These are phyloP conservation scores for Dichetophora obliterata DNA, from an alignment of 2,888 invertebrate genomes.

Conservation along the genomic window DNA sequence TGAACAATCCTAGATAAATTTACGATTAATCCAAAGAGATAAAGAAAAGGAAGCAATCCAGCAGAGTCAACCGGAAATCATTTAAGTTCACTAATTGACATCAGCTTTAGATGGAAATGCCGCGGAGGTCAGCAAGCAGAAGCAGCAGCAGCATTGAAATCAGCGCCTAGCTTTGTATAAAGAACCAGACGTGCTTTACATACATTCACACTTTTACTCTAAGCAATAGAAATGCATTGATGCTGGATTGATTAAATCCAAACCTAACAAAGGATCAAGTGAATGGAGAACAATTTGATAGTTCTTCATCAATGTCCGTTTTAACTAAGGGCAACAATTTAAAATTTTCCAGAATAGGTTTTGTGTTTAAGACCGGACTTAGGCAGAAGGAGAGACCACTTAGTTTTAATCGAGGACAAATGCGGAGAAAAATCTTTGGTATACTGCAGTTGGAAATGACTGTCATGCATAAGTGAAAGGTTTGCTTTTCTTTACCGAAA, in stretches of 20 bases:
- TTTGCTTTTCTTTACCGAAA: too few species aligned
- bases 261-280: neutral
- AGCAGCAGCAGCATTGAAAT: conserved; percentile 44
- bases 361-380: neutral
- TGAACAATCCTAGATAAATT: too few species aligned
- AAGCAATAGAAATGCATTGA: neutral
- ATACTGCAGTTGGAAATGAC: too few species aligned
- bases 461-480: too few species aligned
- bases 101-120: conserved; percentile 45
- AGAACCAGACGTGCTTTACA: conserved; percentile 6
- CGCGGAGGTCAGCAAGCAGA: conserved; percentile 47
- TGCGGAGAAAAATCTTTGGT: too few species aligned
- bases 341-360: neutral
- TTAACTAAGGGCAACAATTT: neutral
- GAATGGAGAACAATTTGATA: neutral
- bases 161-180: neutral
- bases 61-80: conserved; percentile 46
- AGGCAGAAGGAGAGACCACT: too few species aligned
- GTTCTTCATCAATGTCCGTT: neutral
- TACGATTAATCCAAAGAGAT: conserved; percentile 3
- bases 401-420: too few species aligned
- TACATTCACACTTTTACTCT: conserved; percentile 6
- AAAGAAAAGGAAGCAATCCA: conserved; percentile 52
- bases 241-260: conserved; percentile 5
- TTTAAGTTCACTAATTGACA: conserved; percentile 66